Evolutionary conservation across 1,140 invertebrate species (phyloP).

Genomic region (Samia ricini): DNA sequence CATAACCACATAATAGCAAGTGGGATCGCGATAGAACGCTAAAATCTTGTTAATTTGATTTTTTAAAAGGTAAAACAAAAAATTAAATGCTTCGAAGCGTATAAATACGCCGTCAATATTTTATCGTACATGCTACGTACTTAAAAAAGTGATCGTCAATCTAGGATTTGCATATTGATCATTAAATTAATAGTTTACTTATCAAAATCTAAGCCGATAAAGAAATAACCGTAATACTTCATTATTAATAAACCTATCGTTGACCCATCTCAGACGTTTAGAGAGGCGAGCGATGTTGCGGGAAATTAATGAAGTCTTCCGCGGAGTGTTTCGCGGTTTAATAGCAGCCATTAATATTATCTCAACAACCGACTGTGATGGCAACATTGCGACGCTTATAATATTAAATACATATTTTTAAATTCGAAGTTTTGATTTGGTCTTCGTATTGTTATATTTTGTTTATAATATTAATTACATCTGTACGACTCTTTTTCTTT

Average conservation of each 20-base stretch:
- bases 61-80: too few species aligned
- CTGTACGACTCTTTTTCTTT: not conserved
- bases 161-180: not conserved
- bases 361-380: conserved; percentile 60
- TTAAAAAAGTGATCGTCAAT: not conserved
- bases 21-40: too few species aligned
- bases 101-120: not conserved
- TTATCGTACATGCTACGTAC: not conserved
- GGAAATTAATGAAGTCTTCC: conserved; percentile 74
- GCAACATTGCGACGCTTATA: conserved; percentile 34
- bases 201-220: not conserved
- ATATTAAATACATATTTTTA: conserved; percentile 27
- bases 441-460: conserved; percentile 15
- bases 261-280: conserved; percentile 46
- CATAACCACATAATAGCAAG: too few species aligned
- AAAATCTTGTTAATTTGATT: too few species aligned
- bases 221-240: conserved; percentile 16
- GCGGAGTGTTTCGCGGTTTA: conserved; percentile 66
- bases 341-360: conserved; percentile 72
- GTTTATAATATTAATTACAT: conserved; percentile 18
- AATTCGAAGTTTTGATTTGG: conserved; percentile 38
- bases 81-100: too few species aligned
- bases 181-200: not conserved
- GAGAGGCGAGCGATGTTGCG: conserved; percentile 55
- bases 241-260: conserved; percentile 69